These are phyloP conservation scores for Harpagoxenus sublaevis DNA, from an alignment of 2,888 invertebrate species.

Conservation along the genomic window DNA sequence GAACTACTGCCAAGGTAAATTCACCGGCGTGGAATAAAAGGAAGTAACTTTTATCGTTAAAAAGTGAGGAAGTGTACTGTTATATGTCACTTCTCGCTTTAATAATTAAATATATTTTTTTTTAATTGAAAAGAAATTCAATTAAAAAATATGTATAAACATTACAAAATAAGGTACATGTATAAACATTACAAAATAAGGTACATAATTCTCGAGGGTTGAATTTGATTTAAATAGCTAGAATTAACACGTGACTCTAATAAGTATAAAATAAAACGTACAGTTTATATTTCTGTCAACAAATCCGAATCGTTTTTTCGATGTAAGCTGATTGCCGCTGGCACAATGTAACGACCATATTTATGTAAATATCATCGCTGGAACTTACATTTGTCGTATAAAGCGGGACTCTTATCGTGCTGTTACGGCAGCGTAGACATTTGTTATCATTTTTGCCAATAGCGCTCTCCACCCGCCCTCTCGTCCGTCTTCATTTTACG, in stretches of 20 bases:
- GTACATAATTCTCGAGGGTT: neutral
- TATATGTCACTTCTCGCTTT: neutral
- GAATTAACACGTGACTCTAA: neutral
- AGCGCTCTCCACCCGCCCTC: constrained; percentile 31
- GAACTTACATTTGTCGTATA: constrained; percentile 33
- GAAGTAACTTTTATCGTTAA: constrained; percentile 1
- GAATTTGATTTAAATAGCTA: neutral
- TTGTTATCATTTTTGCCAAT: constrained; percentile 52
- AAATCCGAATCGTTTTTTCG: neutral
- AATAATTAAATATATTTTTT: constrained; percentile 14
- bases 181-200: neutral
- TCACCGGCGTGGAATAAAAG: constrained; percentile 43
- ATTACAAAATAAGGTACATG: neutral
- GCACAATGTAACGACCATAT: constrained; percentile 10
- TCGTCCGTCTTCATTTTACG: constrained; percentile 52
- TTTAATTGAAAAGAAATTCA: neutral
- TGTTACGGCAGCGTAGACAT: constrained; percentile 37
- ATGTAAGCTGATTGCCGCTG: constrained; percentile 17
- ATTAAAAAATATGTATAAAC: neutral
- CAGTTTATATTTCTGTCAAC: constrained; percentile 18
- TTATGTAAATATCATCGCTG: constrained; percentile 50
- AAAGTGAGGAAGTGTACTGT: constrained; percentile 5
- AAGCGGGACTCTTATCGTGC: constrained; percentile 42
- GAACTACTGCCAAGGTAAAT: constrained; percentile 44
- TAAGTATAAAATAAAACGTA: neutral